phyloP scores from a whole-genome alignment of 2,888 invertebrate species.

The Galeruca laticollis region DNA sequence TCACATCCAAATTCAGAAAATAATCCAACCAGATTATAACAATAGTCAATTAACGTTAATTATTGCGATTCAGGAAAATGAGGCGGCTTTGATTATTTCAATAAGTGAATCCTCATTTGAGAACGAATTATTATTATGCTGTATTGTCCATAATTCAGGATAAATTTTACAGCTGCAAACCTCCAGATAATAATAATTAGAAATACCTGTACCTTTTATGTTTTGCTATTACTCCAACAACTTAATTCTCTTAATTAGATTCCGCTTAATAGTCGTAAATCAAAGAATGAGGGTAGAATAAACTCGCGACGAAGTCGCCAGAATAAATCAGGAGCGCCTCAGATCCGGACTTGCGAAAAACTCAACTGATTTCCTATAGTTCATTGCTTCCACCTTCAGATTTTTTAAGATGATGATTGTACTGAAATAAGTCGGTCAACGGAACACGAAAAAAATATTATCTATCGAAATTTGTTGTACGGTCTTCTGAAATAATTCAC shows the following conservation, averaged over 20 bases:
- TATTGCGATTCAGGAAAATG: background rate
- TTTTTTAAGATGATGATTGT: too few species aligned
- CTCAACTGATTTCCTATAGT: too few species aligned
- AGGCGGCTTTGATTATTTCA: background rate
- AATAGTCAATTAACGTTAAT: too few species aligned
- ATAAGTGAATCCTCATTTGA: background rate
- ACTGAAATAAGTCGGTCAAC: too few species aligned
- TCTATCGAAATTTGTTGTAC: too few species aligned
- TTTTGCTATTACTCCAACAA: conserved; percentile 14
- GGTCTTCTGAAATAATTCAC: too few species aligned
- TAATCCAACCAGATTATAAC: too few species aligned
- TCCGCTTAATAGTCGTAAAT: conserved; percentile 29
- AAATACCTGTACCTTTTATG: background rate
- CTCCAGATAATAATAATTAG: conserved; percentile 10
- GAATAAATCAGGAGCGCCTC: conserved; percentile 11
- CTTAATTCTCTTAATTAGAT: conserved; percentile 28
- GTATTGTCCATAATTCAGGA: background rate
- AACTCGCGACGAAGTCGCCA: conserved; percentile 16
- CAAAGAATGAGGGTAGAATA: conserved; percentile 23
- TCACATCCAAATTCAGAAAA: too few species aligned
- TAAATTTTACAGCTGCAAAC: background rate
- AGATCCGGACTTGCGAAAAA: background rate
- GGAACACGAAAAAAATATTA: too few species aligned
- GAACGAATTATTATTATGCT: background rate
- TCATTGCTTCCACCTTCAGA: too few species aligned